Conservation (phyloP, 1,140 invertebrate species). For the Drosophila malerkotliana region DNA sequence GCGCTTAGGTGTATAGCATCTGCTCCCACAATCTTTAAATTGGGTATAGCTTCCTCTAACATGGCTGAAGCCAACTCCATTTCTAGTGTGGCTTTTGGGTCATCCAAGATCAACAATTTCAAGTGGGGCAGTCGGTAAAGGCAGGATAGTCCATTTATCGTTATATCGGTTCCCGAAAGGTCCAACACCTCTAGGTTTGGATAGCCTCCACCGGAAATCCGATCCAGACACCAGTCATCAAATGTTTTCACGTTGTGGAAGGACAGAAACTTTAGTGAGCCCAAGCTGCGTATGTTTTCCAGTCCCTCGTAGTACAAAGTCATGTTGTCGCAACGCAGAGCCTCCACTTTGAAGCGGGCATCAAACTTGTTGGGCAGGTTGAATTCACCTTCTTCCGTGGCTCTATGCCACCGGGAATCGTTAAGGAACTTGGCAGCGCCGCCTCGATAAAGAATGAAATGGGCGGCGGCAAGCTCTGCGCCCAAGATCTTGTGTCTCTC, state of each 20-base stretch:
- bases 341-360: slow-evolving; percentile 86
- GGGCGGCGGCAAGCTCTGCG: slow-evolving; percentile 89
- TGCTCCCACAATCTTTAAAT: slow-evolving; percentile 71
- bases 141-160: slow-evolving; percentile 87
- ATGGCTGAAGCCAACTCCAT: slow-evolving; percentile 86
- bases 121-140: slow-evolving; percentile 87
- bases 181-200: slow-evolving; percentile 89
- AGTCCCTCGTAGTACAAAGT: slow-evolving; percentile 89
- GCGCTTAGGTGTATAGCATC: slow-evolving; percentile 51
- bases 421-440: slow-evolving; percentile 87
- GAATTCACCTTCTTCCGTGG: slow-evolving; percentile 83
- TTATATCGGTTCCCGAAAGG: slow-evolving; percentile 88
- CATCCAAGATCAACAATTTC: slow-evolving; percentile 85
- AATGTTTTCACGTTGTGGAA: slow-evolving; percentile 87
- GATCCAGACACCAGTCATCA: slow-evolving; percentile 92
- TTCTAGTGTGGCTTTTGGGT: slow-evolving; percentile 84
- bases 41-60: slow-evolving; percentile 85
- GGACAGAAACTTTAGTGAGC: slow-evolving; percentile 87
- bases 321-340: slow-evolving; percentile 88
- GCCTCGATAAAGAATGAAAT: slow-evolving; percentile 88
- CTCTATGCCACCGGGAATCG: slow-evolving; percentile 86
- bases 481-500: slow-evolving; percentile 86
- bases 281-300: slow-evolving; percentile 87
- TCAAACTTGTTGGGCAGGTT: slow-evolving; percentile 86
- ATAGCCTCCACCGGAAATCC: slow-evolving; percentile 86